phyloP scores from a whole-genome alignment of 2,113 vertebrate species.

The Callaeas wilsoni region DNA sequence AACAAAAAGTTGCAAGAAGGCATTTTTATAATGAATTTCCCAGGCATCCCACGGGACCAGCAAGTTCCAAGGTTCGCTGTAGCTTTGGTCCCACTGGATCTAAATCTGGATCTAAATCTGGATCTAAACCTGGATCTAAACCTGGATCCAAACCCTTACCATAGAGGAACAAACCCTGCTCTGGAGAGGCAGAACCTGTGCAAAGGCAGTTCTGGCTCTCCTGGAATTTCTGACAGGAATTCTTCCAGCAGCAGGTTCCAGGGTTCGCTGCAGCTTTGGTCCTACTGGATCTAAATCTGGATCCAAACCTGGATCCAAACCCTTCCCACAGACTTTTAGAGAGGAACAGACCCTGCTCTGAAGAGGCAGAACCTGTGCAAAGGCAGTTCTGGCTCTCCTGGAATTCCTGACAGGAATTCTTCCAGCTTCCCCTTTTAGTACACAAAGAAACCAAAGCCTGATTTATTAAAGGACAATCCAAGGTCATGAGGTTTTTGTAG shows the following conservation, averaged over 20 bases:
- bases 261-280: too few species aligned
- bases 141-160: background rate
- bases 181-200: background rate
- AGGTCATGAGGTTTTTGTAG: accelerated
- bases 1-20: background rate
- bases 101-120: background rate
- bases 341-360: background rate
- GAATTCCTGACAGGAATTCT: background rate
- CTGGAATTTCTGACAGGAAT: background rate
- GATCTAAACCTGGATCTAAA: too few species aligned
- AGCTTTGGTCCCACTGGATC: background rate
- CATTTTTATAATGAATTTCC: background rate
- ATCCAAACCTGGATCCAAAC: background rate
- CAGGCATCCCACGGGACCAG: background rate
- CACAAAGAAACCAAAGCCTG: background rate
- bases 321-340: background rate
- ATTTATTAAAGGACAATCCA: background rate
- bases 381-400: background rate
- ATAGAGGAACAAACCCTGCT: background rate
- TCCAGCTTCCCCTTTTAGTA: background rate
- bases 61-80: background rate
- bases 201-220: background rate
- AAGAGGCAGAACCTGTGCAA: background rate
- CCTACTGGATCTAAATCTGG: background rate
- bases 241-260: too few species aligned